Evolutionary conservation across 2,888 invertebrate genomes (phyloP).

Genomic region (Anodontia alba): DNA sequence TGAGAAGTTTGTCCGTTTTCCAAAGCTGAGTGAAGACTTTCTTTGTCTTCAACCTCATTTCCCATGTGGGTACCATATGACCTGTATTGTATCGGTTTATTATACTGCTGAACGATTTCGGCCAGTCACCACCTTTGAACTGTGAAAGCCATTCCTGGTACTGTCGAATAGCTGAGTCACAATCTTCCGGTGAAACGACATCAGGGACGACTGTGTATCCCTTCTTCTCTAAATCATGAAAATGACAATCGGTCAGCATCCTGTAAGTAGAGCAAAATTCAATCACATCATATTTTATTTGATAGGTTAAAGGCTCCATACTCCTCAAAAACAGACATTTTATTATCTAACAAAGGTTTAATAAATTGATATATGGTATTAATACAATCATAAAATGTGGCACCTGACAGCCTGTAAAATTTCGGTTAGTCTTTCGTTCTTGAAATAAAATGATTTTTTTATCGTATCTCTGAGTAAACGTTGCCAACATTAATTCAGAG

Average conservation of each 20-base stretch:
- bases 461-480: no score
- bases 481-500: no score
- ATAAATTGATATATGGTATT: no score
- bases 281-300: no score
- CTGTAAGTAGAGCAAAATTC: background rate
- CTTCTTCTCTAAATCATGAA: conserved; percentile 62
- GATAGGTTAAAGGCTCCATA: no score
- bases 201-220: conserved; percentile 72
- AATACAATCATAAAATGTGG: no score
- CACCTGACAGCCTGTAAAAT: no score
- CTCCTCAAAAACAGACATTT: no score
- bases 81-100: conserved; percentile 76
- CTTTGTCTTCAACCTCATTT: conserved; percentile 63
- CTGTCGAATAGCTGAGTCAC: conserved; percentile 64
- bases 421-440: no score
- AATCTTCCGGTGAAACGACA: conserved; percentile 64
- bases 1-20: conserved; percentile 73
- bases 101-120: conserved; percentile 63
- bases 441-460: no score
- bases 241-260: conserved; percentile 54
- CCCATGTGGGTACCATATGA: conserved; percentile 61
- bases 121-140: conserved; percentile 67
- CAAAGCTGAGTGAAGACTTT: conserved; percentile 73
- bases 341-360: no score
- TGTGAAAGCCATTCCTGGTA: conserved; percentile 69